A percentile compares a stretch with the other conserved stretches of the same genome.
These are phyloP conservation scores for Nipponacmea schrenckii DNA, from an alignment of 2,888 invertebrate genomes.

Conservation along the genomic window DNA sequence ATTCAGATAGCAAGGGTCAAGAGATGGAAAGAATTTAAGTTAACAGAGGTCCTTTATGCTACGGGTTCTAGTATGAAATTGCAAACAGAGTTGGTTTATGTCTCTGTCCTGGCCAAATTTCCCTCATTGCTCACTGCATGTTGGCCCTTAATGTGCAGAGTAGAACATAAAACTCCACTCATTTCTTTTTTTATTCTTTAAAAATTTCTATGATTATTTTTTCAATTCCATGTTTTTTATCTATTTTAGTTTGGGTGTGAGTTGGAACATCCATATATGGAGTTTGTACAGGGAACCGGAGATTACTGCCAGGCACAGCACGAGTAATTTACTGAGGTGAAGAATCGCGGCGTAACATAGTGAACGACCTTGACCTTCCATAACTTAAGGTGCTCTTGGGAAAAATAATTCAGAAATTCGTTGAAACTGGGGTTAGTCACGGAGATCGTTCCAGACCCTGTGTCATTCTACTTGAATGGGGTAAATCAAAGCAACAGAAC, in stretches of 20 bases:
- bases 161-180: too few species aligned
- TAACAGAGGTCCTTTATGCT: too few species aligned
- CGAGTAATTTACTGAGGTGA: conserved; percentile 69
- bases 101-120: too few species aligned
- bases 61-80: too few species aligned
- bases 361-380: conserved; percentile 9
- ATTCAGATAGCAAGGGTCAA: too few species aligned
- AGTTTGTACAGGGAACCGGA: conserved; percentile 97
- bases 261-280: conserved; percentile 66
- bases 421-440: conserved; percentile 7
- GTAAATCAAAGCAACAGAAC: conserved; percentile 5
- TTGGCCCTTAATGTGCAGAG: too few species aligned
- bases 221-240: neutral
- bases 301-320: conserved; percentile 99
- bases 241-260: conserved; percentile 62
- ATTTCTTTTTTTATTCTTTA: too few species aligned
- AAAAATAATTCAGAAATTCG: neutral
- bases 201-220: too few species aligned
- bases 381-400: neutral
- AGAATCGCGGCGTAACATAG: conserved; percentile 9
- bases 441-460: neutral
- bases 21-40: too few species aligned
- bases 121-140: too few species aligned
- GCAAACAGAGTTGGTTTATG: too few species aligned
- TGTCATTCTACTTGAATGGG: conserved; percentile 16